These are phyloP conservation scores for Helicoverpa armigera DNA, from an alignment of 1,140 invertebrate genomes.

Conservation along the genomic window DNA sequence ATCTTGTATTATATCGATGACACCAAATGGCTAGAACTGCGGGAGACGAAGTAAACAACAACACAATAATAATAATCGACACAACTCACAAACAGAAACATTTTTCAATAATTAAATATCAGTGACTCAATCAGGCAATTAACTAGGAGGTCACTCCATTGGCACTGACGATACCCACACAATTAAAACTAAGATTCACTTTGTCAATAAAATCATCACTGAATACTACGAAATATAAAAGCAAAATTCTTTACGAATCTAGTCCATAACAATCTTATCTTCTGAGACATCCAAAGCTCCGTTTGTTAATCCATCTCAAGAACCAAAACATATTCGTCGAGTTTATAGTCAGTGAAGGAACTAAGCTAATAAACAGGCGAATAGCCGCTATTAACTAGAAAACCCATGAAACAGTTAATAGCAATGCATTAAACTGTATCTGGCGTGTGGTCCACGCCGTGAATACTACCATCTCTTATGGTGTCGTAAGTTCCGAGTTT, in stretches of 20 bases:
- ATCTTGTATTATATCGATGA: no score
- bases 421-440: constrained; percentile 6
- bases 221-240: neutral
- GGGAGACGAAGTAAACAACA: no score
- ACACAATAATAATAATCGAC: no score
- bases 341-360: constrained; percentile 19
- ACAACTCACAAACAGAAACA: no score
- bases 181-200: constrained; percentile 8
- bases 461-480: neutral
- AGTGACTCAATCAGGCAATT: neutral
- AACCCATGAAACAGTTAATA: constrained; percentile 32
- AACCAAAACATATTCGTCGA: constrained; percentile 7
- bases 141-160: constrained; percentile 14
- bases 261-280: neutral
- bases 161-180: constrained; percentile 20
- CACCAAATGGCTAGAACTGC: no score
- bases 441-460: neutral
- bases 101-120: neutral
- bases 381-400: neutral
- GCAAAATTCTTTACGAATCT: neutral
- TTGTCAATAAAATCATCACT: neutral
- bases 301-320: neutral
- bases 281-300: no score
- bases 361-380: neutral
- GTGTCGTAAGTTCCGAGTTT: neutral